Evolutionary conservation across 2,113 vertebrate genomes (phyloP).

Genomic region (Channa maculata): DNA sequence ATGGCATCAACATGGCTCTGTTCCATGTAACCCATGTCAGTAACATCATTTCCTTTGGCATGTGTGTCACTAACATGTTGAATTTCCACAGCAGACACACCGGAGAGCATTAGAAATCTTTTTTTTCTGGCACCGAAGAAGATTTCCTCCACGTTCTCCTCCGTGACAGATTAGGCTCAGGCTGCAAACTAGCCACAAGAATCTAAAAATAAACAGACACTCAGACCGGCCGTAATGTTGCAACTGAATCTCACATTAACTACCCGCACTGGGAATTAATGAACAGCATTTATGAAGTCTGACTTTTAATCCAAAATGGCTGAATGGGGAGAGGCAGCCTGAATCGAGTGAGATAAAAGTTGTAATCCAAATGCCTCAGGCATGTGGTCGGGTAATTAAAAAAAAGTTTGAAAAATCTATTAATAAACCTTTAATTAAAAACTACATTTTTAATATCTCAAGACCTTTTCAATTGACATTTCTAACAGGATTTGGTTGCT

Average conservation of each 20-base stretch:
- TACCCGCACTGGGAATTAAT: constrained; percentile 77
- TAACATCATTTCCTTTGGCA: constrained; percentile 53
- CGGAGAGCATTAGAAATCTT: constrained; percentile 34
- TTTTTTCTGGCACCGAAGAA: constrained; percentile 57
- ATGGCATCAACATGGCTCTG: neutral
- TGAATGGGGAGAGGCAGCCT: constrained; percentile 76
- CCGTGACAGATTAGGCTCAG: constrained; percentile 66
- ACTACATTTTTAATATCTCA: constrained; percentile 85
- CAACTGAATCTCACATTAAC: constrained; percentile 77
- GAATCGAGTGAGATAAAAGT: constrained; percentile 83
- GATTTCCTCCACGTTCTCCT: constrained; percentile 62
- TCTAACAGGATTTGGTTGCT: constrained; percentile 82
- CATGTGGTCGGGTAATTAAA: constrained; percentile 83
- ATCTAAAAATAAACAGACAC: constrained; percentile 78
- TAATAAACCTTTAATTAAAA: constrained; percentile 88
- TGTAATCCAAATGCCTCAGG: constrained; percentile 82
- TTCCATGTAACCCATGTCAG: constrained; percentile 37
- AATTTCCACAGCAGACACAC: constrained; percentile 45
- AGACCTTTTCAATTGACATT: constrained; percentile 85
- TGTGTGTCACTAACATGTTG: constrained; percentile 55
- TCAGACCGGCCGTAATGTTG: constrained; percentile 57
- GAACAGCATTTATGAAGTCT: constrained; percentile 82
- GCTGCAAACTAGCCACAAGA: constrained; percentile 69
- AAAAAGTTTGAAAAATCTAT: constrained; percentile 86
- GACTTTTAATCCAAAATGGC: constrained; percentile 82